These are phyloP conservation scores for Nomada hirtipes DNA, from an alignment of 2,888 invertebrate species.

Conservation along the genomic window DNA sequence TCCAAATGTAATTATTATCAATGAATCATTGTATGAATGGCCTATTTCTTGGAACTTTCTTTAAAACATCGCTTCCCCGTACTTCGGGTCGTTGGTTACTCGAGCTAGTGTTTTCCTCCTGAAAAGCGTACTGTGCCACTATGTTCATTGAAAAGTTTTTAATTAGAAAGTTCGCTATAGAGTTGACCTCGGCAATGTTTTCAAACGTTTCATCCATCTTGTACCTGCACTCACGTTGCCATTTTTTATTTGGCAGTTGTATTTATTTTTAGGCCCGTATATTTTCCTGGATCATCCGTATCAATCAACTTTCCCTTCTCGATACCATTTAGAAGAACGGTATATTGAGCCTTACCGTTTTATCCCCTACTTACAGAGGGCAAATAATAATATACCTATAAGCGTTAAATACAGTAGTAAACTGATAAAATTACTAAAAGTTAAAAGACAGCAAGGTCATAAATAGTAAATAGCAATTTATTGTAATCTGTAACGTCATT, in stretches of 20 bases:
- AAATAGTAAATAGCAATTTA: too few species aligned
- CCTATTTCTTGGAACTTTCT: constrained; percentile 9
- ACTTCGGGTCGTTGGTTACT: neutral
- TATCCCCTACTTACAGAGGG: too few species aligned
- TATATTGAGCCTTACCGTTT: too few species aligned
- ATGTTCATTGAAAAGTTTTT: constrained; percentile 17
- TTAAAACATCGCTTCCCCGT: neutral
- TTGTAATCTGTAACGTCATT: too few species aligned
- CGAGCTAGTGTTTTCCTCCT: neutral
- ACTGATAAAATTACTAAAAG: too few species aligned
- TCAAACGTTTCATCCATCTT: neutral
- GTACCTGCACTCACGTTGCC: neutral
- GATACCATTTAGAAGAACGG: neutral
- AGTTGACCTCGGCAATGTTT: constrained; percentile 2
- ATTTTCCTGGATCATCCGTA: neutral
- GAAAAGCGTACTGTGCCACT: neutral
- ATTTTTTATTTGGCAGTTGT: neutral
- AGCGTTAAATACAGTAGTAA: too few species aligned
- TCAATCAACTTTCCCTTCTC: neutral
- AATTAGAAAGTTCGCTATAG: constrained; percentile 22
- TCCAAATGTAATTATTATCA: neutral
- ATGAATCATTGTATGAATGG: constrained; percentile 12
- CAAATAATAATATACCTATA: too few species aligned
- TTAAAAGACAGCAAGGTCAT: too few species aligned
- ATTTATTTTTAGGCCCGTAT: neutral